Percentiles rank a stretch among this genome's conserved stretches.
Evolutionary conservation across 1,140 invertebrate species (phyloP).

Genomic region (Drosophila pandora): DNA sequence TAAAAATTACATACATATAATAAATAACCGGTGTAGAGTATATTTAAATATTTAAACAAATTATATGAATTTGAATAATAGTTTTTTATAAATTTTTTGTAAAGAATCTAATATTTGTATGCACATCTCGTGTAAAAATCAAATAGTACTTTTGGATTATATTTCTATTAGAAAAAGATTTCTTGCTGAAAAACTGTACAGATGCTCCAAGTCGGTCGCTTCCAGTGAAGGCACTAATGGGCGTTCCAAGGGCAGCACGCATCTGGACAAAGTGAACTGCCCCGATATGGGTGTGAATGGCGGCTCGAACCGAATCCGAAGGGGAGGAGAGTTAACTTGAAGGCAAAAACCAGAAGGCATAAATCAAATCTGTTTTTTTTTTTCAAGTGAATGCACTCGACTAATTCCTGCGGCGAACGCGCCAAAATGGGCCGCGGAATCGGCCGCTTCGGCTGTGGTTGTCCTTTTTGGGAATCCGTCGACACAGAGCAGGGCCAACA

Average conservation of each 20-base stretch:
- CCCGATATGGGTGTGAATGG: conserved; percentile 66
- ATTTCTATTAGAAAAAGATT: too few relatives aligned
- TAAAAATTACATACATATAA: too few relatives aligned
- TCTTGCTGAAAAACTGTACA: neutral
- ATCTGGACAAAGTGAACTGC: conserved; percentile 29
- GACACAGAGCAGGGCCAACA: conserved; percentile 25
- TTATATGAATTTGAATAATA: too few relatives aligned
- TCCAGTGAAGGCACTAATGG: conserved; percentile 28
- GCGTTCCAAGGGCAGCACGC: conserved; percentile 58
- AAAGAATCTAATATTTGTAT: too few relatives aligned
- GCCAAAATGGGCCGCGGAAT: conserved; percentile 48
- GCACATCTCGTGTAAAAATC: too few relatives aligned
- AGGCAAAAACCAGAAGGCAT: conserved; percentile 71
- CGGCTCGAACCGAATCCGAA: conserved; percentile 21
- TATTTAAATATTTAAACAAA: too few relatives aligned
- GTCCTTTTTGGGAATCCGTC: conserved; percentile 37
- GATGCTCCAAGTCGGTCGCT: neutral
- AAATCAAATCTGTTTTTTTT: conserved; percentile 83
- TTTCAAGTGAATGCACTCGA: conserved; percentile 78
- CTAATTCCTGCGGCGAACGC: conserved; percentile 67
- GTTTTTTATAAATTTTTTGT: too few relatives aligned
- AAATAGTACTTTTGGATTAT: too few relatives aligned
- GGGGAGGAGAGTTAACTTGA: conserved; percentile 56
- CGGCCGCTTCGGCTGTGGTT: conserved; percentile 31
- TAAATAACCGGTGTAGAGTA: too few relatives aligned